Base-by-base conservation (phyloP, 1,140 invertebrate species). In the Drosophila saltans region DNA sequence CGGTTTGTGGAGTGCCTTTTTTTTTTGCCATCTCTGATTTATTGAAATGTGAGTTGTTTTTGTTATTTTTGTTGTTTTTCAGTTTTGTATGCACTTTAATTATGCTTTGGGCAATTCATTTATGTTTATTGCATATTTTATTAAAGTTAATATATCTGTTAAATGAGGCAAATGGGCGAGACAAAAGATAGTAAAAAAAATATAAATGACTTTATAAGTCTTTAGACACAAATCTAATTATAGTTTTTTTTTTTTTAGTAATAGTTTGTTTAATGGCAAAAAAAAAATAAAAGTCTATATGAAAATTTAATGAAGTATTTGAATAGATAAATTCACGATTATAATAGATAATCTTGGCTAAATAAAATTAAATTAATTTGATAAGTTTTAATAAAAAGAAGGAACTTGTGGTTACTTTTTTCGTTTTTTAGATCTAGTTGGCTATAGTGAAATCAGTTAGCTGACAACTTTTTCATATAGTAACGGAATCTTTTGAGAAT, bases 91-190 rank as follows among this genome's bases (percentile, higher is more conserved):
- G 8, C 26, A 26, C 16, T 72, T 68, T 72, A 76, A 69, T 72
- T 56, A 77, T 81, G 78, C 73, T 66, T 69, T 66, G 69, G 21
- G 68, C 68, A 62, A 81, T 81, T 76, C 61, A 66, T 57, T 76
- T 72, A 36, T 72, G 81, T 80, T 76, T 81, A 80, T 80, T 80
- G 67, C 64, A 68, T 76, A 68, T 61, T 64, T 65, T 43, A 80
- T 62, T 52, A 52, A 52, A 52, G 21, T 52, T 24, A 52, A 52
- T 52, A 52, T 16, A 52, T 52, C 21, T 9, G 45, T 52, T 52
- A 52, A 52, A 4, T 7, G 33, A 36, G 33, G 33, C 33, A 36
- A 36, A 36, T 48, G 2, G 64, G 48, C 40, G 28, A 66, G 48
- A 16, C 45, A 24, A 48, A 21, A 48, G 21, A 59, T n/a, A 68